Base-by-base conservation (phyloP, 1,140 invertebrate genomes). In the Plodia interpunctella region DNA sequence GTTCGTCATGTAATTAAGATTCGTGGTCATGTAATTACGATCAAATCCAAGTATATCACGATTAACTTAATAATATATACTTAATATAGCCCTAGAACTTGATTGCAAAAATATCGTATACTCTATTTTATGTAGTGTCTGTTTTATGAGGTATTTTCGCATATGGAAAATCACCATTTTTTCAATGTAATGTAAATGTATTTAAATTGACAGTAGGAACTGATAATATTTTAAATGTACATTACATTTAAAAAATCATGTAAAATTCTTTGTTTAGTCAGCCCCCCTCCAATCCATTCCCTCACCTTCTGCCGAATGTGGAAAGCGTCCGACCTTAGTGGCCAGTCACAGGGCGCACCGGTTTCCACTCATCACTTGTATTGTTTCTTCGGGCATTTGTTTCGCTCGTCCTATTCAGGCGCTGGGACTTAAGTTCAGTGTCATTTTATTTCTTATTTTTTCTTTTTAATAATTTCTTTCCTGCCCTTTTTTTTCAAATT, bases 261-360 rank as follows among this genome's bases (percentile, higher is more conserved):
- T 44, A 44, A 13, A n/a, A 44, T 44, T 10, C 38, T 15, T 44
- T 44, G 5, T 44, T 44, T 44, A 65, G 62, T 64, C 65, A 69
- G 61, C 21, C 55, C 65, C 62, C 69, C 63, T 59, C 54, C 38
- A 44, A 3, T 44, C 63, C 54, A 55, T 62, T 53, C 63, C 60
- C 50, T 51, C 60, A 57, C 65, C 57, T 52, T 54, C 21, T 44
- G 32, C 10, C 54, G 35, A 52, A 49, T 51, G 59, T 58, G 53
- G 59, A 49, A 61, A 62, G 61, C 59, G 57, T n/a, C 18, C 55
- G 60, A 58, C 58, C 62, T 61, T 61, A 63, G 65, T 58, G 55
- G 49, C 56, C 83, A 83, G 74, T 82, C 77, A 80, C 78, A 76
- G 66, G 64, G 63, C 70, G 66, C 63, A 57, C 55, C 64, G 62